phyloP scores from a whole-genome alignment of 2,113 vertebrate species.

The Loxodonta africana region DNA sequence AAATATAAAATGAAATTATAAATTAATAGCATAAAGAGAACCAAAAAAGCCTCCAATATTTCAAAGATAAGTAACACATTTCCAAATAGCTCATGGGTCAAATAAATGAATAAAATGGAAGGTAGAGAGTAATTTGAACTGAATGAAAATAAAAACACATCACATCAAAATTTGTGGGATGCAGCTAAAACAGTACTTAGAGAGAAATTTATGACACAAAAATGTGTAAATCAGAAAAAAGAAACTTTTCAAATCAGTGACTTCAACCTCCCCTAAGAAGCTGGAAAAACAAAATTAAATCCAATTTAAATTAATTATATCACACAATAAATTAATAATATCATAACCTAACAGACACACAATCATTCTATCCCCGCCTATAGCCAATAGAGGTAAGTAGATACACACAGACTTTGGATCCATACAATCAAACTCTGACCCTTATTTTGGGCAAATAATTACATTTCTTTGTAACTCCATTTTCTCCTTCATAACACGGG shows the following conservation, averaged over 20 bases:
- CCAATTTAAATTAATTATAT: background rate
- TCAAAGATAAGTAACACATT: background rate
- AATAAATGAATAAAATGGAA: background rate
- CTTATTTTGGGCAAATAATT: background rate
- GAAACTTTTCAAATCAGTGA: background rate
- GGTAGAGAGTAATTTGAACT: background rate
- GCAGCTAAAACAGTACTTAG: background rate
- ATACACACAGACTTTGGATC: background rate
- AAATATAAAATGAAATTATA: background rate
- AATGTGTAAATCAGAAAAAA: background rate
- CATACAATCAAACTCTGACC: background rate
- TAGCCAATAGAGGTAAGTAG: background rate
- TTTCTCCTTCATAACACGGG: background rate
- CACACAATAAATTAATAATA: background rate
- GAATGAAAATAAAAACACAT: background rate
- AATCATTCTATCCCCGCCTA: background rate
- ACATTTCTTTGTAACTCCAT: background rate
- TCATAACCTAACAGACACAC: rapidly evolving
- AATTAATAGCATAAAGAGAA: background rate
- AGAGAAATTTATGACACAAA: background rate
- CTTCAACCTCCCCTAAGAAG: background rate
- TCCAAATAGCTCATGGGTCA: background rate
- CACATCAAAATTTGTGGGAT: background rate
- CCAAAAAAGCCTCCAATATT: background rate
- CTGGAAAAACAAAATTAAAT: background rate